A percentile compares a stretch with the other conserved stretches of the same genome.
Conservation (phyloP, 2,888 invertebrate species). For the Lycia hirtaria region DNA sequence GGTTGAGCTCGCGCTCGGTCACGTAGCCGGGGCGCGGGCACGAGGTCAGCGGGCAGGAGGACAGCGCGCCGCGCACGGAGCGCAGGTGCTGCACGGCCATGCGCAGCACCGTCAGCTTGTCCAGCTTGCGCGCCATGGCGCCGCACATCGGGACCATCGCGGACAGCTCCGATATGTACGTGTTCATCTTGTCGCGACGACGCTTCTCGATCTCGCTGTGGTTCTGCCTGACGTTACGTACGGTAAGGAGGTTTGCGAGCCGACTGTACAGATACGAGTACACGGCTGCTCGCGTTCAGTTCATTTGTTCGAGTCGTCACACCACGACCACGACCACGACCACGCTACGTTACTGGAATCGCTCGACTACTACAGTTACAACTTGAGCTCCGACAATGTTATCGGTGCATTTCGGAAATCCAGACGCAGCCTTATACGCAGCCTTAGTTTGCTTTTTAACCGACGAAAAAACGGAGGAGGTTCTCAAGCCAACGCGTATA, state of each 20-base stretch:
- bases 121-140: constrained; percentile 96
- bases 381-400: too few species aligned
- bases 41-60: constrained; percentile 88
- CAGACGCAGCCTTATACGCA: too few species aligned
- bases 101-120: constrained; percentile 95
- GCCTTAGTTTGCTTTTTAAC: too few species aligned
- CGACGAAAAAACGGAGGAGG: too few species aligned
- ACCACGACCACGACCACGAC: too few species aligned
- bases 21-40: constrained; percentile 92
- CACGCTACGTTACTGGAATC: too few species aligned
- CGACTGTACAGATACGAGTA: too few species aligned
- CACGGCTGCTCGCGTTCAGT: too few species aligned
- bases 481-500: too few species aligned
- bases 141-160: constrained; percentile 97
- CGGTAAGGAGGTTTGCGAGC: background rate
- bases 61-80: constrained; percentile 80
- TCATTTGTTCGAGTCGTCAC: too few species aligned
- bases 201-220: constrained; percentile 98
- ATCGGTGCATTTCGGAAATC: too few species aligned
- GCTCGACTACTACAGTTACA: too few species aligned
- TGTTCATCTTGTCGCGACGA: constrained; percentile 98
- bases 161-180: constrained; percentile 95
- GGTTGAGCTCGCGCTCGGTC: constrained; percentile 94
- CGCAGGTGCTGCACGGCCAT: constrained; percentile 98
- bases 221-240: constrained; percentile 94